A percentile compares a stretch with the other conserved stretches of the same genome.
Evolutionary conservation across 2,888 invertebrate species (phyloP).

Genomic region (Lapara coniferarum): DNA sequence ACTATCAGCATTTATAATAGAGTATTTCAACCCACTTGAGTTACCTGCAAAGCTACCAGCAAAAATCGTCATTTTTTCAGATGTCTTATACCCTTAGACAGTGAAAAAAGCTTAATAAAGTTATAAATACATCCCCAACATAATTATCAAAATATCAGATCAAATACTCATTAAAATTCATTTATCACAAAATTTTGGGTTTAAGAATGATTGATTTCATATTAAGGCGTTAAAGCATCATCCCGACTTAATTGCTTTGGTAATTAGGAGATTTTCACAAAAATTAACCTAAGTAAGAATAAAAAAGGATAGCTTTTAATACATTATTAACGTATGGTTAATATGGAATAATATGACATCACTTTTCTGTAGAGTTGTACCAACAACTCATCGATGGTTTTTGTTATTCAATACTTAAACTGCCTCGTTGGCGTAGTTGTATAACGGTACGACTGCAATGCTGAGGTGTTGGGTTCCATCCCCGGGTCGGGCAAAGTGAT

Average conservation of each 20-base stretch:
- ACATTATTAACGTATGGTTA: not conserved
- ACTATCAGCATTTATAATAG: too few species aligned
- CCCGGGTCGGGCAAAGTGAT: too few species aligned
- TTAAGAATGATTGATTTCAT: constrained; percentile 9
- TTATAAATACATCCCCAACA: too few species aligned
- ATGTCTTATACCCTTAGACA: too few species aligned
- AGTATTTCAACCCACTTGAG: too few species aligned
- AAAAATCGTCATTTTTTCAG: too few species aligned
- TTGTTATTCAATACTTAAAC: too few species aligned
- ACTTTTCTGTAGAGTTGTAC: not conserved
- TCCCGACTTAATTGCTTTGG: constrained; percentile 7
- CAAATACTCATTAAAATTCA: not conserved
- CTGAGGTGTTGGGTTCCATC: too few species aligned
- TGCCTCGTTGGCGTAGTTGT: too few species aligned
- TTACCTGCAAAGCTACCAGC: too few species aligned
- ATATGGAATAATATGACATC: not conserved
- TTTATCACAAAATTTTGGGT: not conserved
- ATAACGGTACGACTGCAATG: too few species aligned
- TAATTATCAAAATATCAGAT: not conserved
- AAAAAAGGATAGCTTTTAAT: not conserved
- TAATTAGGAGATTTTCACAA: not conserved
- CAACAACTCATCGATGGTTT: not conserved
- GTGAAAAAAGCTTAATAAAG: too few species aligned
- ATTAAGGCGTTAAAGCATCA: constrained; percentile 6
- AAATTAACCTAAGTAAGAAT: not conserved